phyloP scores from a whole-genome alignment of 2,797 vertebrate genomes.

The Hoplostethus atlanticus region DNA sequence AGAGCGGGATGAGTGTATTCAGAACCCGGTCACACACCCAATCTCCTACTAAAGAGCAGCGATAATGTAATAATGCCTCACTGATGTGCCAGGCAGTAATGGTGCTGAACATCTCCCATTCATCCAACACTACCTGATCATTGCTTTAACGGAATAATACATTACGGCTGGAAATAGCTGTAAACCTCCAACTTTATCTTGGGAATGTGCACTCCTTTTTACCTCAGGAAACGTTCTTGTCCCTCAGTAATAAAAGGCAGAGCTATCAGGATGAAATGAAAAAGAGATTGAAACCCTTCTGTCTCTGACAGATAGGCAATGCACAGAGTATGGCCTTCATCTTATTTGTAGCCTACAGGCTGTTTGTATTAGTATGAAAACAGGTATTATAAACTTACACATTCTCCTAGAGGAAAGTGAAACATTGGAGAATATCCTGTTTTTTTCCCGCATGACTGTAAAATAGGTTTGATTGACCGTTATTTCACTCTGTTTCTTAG shows the following conservation, averaged over 20 bases:
- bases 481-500: slow-evolving; percentile 69
- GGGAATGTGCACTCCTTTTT: slow-evolving; percentile 83
- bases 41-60: slow-evolving; percentile 96
- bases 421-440: slow-evolving; percentile 36
- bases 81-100: slow-evolving; percentile 95
- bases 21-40: slow-evolving; percentile 95
- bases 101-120: slow-evolving; percentile 96
- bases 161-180: slow-evolving; percentile 89
- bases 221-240: slow-evolving; percentile 82
- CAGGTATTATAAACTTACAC: slow-evolving; percentile 75
- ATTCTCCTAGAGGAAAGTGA: slow-evolving; percentile 62
- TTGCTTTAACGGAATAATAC: slow-evolving; percentile 93
- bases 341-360: slow-evolving; percentile 76
- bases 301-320: slow-evolving; percentile 73
- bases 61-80: slow-evolving; percentile 96
- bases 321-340: slow-evolving; percentile 59
- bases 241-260: slow-evolving; percentile 81
- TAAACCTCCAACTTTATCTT: slow-evolving; percentile 87
- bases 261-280: slow-evolving; percentile 84
- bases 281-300: slow-evolving; percentile 85
- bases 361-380: slow-evolving; percentile 80
- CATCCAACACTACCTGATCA: slow-evolving; percentile 95
- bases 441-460: slow-evolving; percentile 49
- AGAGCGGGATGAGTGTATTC: slow-evolving; percentile 96
- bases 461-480: slow-evolving; percentile 78